Base-by-base conservation (phyloP, 2,797 vertebrate species). In the Myotis planiceps region DNA sequence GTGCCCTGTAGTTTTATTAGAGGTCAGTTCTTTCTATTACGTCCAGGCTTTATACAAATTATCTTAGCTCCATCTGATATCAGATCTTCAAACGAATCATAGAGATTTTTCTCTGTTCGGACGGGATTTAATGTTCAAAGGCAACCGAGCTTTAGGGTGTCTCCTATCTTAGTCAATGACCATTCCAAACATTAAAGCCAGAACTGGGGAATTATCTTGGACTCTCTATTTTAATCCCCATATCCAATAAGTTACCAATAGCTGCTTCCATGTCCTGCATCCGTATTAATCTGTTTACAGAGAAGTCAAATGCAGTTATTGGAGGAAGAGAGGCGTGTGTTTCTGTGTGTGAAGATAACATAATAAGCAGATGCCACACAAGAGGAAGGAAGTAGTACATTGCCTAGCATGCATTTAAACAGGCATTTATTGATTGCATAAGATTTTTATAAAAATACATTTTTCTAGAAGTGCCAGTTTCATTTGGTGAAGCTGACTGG, bases 371-470 rank as follows among this genome's bases (percentile, higher is more conserved):
- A 66, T 53, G 18, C 55, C 87, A 78, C 86, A 55, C 71, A 25
- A 5, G 83, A 32, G 81, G 49, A 49, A 89, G 81, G 29, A 87
- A 80, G 53, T 6, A 74, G 39, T 2, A 7, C 8, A 0, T 53
- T 47, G 29, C 39, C 68, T 69, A 13, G 74, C 4, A 7, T 55
- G 29, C 65, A n/a, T 75, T 91, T 91, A 86, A 80, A 87, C 8
- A 63, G 76, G 53, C 60, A 72, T 42, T 88, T 91, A 94, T 93
- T 81, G 87, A 94, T 95, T 94, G 76, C 84, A 75, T 25, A 81
- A 71, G 93, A 88, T 92, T 96, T 96, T 93, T 90, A 90, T 68
- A 93, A 76, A 92, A 91, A 94, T 78, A 65, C 47, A 60, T 92
- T 90, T 94, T 94, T 76, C 79, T 34, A 93, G 60, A 94, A 49